Evolutionary conservation across 2,797 vertebrate genomes (phyloP).

Genomic region (Gephyroberyx darwinii): DNA sequence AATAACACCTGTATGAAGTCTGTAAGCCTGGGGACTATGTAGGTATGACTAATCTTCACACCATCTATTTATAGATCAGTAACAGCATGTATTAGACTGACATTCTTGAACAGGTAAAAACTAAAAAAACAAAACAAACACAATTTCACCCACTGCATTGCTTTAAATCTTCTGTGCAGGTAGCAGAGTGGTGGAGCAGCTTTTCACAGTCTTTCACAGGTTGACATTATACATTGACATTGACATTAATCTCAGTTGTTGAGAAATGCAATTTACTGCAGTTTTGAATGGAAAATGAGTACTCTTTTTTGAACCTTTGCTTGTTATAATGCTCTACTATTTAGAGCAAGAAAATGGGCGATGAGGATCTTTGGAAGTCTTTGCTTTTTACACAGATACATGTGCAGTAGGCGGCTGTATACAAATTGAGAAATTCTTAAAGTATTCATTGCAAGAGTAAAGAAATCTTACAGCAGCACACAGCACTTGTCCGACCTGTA

Average conservation of each 20-base stretch:
- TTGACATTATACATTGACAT: conserved; percentile 60
- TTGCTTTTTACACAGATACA: conserved; percentile 1
- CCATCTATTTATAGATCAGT: background rate
- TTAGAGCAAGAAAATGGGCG: conserved; percentile 26
- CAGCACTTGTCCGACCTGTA: conserved; percentile 8
- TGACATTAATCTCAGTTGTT: conserved; percentile 56
- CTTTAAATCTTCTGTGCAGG: conserved; percentile 40
- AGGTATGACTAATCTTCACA: background rate
- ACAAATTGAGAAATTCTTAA: background rate
- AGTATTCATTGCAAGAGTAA: conserved; percentile 14
- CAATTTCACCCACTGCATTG: conserved; percentile 20
- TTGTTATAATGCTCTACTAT: conserved; percentile 17
- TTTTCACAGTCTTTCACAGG: conserved; percentile 58
- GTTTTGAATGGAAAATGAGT: conserved; percentile 47
- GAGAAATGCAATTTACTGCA: conserved; percentile 49
- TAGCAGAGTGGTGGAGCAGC: conserved; percentile 26
- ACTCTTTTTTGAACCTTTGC: conserved; percentile 7
- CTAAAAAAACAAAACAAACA: background rate
- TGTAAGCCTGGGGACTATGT: background rate
- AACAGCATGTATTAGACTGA: background rate
- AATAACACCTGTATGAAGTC: background rate
- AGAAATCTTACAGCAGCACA: background rate
- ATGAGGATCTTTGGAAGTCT: conserved; percentile 13
- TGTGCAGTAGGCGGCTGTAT: background rate
- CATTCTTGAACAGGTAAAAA: background rate